These are phyloP conservation scores for Leptopilina drosophilae DNA, from an alignment of 2,888 invertebrate species.

Conservation along the genomic window DNA sequence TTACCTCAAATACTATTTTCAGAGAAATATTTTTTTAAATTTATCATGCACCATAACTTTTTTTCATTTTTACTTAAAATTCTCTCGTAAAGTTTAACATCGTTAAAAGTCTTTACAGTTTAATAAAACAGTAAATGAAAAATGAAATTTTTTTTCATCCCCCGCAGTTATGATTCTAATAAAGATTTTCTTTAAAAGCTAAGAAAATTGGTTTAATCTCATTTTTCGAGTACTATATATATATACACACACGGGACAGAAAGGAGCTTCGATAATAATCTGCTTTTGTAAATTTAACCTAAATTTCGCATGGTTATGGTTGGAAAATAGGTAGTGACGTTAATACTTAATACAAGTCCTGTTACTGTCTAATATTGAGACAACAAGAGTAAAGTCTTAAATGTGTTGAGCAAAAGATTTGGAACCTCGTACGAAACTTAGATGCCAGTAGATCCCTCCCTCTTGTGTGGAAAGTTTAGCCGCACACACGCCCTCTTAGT, in stretches of 20 bases:
- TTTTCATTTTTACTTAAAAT: no score
- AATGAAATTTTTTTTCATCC: not conserved
- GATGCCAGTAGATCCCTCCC: slow-evolving; percentile 51
- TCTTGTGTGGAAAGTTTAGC: slow-evolving; percentile 55
- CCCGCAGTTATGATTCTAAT: not conserved
- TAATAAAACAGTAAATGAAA: not conserved
- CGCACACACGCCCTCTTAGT: slow-evolving; percentile 39
- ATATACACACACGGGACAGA: not conserved
- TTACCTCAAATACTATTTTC: no score
- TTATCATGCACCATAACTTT: no score
- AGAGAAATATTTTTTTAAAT: no score
- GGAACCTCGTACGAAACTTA: slow-evolving; percentile 59
- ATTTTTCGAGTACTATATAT: not conserved
- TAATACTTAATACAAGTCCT: slow-evolving; percentile 14
- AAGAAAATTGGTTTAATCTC: not conserved
- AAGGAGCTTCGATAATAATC: slow-evolving; percentile 14
- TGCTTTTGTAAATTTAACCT: slow-evolving; percentile 8
- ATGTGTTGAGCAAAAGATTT: slow-evolving; percentile 56
- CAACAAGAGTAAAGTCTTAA: slow-evolving; percentile 14
- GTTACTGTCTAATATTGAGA: slow-evolving; percentile 20
- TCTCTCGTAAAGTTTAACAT: no score
- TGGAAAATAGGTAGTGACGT: not conserved
- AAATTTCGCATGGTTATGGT: slow-evolving; percentile 7
- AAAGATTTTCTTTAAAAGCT: no score
- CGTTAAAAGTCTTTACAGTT: no score